A percentile compares a stretch with the other conserved stretches of the same genome.
These are phyloP conservation scores for Mesitornis unicolor DNA, from an alignment of 2,113 vertebrate genomes.

Conservation along the genomic window DNA sequence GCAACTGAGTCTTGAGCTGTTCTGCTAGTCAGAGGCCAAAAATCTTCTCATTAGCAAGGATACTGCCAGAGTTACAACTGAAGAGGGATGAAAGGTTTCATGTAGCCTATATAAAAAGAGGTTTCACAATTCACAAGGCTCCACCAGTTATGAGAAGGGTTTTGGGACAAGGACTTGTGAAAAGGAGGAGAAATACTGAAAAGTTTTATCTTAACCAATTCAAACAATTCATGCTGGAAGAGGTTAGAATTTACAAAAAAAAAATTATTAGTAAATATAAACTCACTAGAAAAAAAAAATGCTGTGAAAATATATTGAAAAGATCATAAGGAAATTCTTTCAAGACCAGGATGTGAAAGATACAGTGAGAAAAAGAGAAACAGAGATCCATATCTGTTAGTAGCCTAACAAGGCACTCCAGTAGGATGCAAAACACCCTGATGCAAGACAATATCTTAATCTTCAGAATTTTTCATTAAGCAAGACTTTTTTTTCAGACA, in stretches of 20 bases:
- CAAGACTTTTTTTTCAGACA: not conserved
- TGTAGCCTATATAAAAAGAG: not conserved
- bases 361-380: not conserved
- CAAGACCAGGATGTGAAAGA: not conserved
- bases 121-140: not conserved
- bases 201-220: not conserved
- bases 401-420: not conserved
- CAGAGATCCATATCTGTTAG: not conserved
- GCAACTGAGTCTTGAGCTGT: not conserved
- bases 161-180: not conserved
- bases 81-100: not conserved
- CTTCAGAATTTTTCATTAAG: not conserved
- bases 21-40: not conserved
- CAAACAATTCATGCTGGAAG: not conserved
- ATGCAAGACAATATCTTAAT: not conserved
- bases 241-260: not conserved
- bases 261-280: not conserved
- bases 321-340: not conserved
- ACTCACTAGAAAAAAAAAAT: not conserved
- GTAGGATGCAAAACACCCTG: not conserved
- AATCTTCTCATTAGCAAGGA: not conserved
- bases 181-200: not conserved
- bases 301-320: not conserved
- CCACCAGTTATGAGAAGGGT: not conserved
- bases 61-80: not conserved